Conservation (phyloP, 2,888 invertebrate genomes). For the Ecliptopera silaceata region DNA sequence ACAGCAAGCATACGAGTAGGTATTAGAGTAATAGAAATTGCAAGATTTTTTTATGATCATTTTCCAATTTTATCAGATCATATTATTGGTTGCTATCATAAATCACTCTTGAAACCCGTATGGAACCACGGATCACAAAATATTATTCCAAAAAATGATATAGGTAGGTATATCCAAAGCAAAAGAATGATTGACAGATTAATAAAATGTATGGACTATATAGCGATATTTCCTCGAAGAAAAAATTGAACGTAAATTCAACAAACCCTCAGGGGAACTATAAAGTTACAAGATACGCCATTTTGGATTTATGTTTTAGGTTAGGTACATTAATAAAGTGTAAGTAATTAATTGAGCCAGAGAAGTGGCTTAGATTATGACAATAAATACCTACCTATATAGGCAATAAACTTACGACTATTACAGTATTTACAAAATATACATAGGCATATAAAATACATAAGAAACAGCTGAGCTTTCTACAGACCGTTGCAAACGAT, state of each 20-base stretch:
- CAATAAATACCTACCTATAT: too few relatives aligned
- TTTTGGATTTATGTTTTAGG: conserved; percentile 12
- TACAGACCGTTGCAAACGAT: too few relatives aligned
- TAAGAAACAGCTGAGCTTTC: too few relatives aligned
- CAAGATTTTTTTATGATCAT: too few relatives aligned
- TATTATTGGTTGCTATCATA: too few relatives aligned
- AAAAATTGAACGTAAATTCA: conserved; percentile 2
- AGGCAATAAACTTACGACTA: too few relatives aligned
- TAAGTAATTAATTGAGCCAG: neutral
- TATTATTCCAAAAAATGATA: neutral
- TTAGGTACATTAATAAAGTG: neutral
- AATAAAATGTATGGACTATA: conserved; percentile 15
- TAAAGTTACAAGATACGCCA: conserved; percentile 7
- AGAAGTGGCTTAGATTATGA: neutral
- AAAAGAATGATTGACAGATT: conserved; percentile 21
- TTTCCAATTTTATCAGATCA: too few relatives aligned
- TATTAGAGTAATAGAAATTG: too few relatives aligned
- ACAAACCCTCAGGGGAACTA: conserved; percentile 12
- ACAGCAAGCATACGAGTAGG: too few relatives aligned
- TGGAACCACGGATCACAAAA: neutral
- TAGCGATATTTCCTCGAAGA: neutral
- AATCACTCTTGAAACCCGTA: too few relatives aligned
- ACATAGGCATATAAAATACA: too few relatives aligned
- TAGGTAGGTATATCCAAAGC: neutral
- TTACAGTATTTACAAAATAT: too few relatives aligned